Base-by-base conservation (phyloP, 2,113 vertebrate genomes). In the Lontra canadensis region DNA sequence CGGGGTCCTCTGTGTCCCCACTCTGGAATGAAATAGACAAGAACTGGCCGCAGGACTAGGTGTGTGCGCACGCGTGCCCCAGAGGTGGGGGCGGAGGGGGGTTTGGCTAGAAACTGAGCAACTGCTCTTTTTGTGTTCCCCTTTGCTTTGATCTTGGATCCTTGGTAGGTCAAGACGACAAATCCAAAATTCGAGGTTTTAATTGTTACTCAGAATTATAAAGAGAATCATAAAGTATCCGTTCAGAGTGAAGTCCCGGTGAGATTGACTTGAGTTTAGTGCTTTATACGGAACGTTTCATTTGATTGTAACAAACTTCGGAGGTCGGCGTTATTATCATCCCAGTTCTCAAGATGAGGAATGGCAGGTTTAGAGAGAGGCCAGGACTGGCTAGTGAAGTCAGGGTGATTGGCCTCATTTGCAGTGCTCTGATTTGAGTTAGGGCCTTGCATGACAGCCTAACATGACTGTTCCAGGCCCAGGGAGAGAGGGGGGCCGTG, bases 21-120 rank as follows among this genome's bases (percentile, higher is more conserved):
- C 12, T 36, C 76, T 1, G 95, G 95, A 96, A 95, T 88, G 95
- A 98, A 96, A 71, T 1, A 20, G 26, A 55, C 2, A 9, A 73
- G 36, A 39, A 39, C 12, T 39, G 49, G 23, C 36, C 61, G 67
- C 4, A 21, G 44, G 76, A 25, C 74, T 83, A 47, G 23, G 39
- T 31, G 23, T 52, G 11, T 13, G 57, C 0, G 26, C 11, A 18
- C 31, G 11, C 6, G 49, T 0, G 26, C 8, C 21, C 2, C 31
- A 6, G 20, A 6, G n/a, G 20, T 21, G n/a, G 69, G 9, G 69
- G 39, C 49, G 13, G 2, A 5, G 11, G 10, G 12, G 23, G 13
- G 1, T 7, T 13, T 1, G 14, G 42, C 74, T 18, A 78, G 42
- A 78, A 78, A 29, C 1, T 0, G 74, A 63, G 76, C 34, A 2